Base-by-base conservation (phyloP, 2,888 invertebrate genomes). In the Lucinisca nassula region DNA sequence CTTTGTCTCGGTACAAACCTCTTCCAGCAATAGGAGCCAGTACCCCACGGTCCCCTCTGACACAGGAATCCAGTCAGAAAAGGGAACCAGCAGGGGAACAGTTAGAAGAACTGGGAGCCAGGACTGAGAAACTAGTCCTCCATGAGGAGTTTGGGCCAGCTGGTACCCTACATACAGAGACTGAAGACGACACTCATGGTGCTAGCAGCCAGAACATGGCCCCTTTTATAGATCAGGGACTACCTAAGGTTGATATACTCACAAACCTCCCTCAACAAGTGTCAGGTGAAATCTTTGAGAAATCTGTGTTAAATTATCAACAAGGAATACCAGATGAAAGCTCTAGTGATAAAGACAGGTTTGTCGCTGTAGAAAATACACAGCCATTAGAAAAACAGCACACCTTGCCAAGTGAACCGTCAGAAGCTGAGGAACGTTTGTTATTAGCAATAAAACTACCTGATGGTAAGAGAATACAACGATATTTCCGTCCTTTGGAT, bases 361-460 rank as follows among this genome's bases (percentile, higher is more conserved):
- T 30, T 38, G 51, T 8, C 2, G 10, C 70, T 49, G 30, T 24
- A 3, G 67, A 67, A 35, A 74, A 45, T 45, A 24, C 49, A 67
- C 85, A 79, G 72, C 77, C 86, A 10, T 76, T 90, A 37, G 67
- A 74, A 21, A 40, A 75, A 24, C 73, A 82, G 49, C 92, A 91
- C 70, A 80, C 82, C 27, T 73, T 94, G 49, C 91, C 94, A 2
- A 72, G 45, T 14, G 94, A 94, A 77, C 94, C 93, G 3, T 14
- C 27, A 17, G 86, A 85, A 24, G 73, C 70, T 0, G 94, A 93
- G 51, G 55, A 32, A 17, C 70, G 92, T 67, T 37, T 94, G 49
- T 82, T 92, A 49, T 82, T 94, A 14, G 94, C 94, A 4, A 84
- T 94, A 35, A 89, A 91, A 75, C 82, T 94, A 45, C 94, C 92